phyloP scores from a whole-genome alignment of 2,113 vertebrate genomes.

The Bathybates hornii region DNA sequence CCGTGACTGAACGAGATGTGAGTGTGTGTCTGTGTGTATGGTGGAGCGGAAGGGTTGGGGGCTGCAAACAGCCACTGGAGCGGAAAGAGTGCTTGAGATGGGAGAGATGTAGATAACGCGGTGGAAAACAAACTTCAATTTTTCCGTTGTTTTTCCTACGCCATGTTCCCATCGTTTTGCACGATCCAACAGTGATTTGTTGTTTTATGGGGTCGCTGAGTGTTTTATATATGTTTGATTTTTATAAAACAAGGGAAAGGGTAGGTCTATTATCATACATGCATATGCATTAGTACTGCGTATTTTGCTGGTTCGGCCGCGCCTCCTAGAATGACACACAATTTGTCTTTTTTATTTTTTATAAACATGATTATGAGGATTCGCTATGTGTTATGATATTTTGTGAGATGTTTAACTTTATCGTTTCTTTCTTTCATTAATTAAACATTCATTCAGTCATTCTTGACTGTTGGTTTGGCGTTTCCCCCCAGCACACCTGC shows the following conservation, averaged over 20 bases:
- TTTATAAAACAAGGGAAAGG: neutral
- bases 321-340: slow-evolving; percentile 55
- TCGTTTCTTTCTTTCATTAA: neutral
- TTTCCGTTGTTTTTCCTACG: slow-evolving; percentile 36
- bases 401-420: neutral
- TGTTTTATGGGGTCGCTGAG: neutral
- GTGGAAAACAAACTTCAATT: slow-evolving; percentile 69
- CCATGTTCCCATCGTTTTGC: slow-evolving; percentile 13
- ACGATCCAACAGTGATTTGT: neutral
- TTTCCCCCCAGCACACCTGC: slow-evolving; percentile 64
- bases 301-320: slow-evolving; percentile 70
- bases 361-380: neutral
- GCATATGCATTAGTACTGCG: slow-evolving; percentile 77
- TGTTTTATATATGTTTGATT: neutral
- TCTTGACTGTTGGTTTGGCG: slow-evolving; percentile 38
- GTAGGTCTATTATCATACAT: slow-evolving; percentile 63
- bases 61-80: slow-evolving; percentile 63
- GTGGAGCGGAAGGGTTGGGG: slow-evolving; percentile 39
- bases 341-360: neutral
- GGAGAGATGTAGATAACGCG: slow-evolving; percentile 67
- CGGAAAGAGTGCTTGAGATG: slow-evolving; percentile 73
- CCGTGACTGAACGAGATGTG: slow-evolving; percentile 58
- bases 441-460: slow-evolving; percentile 3
- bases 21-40: neutral
- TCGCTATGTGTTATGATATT: neutral